phyloP scores from a whole-genome alignment of 2,113 vertebrate species.

The Tenebrosternarchus preto region DNA sequence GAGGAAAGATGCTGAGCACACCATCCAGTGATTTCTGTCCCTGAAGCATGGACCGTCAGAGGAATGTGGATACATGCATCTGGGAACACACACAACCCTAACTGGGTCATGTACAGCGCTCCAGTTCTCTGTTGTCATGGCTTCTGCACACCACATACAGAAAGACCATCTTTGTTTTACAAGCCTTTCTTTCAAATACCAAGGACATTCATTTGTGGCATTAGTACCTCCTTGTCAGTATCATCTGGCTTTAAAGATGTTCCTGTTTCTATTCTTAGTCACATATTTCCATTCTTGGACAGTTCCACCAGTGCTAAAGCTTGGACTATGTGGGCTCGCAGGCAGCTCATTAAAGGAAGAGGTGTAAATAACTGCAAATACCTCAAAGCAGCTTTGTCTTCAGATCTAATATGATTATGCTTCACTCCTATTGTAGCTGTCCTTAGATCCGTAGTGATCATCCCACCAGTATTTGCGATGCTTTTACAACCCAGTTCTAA shows the following conservation, averaged over 20 bases:
- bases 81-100: slow-evolving; percentile 47
- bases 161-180: slow-evolving; percentile 5
- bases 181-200: not conserved
- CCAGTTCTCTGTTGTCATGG: slow-evolving; percentile 3
- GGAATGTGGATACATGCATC: slow-evolving; percentile 43
- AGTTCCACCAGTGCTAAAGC: not conserved
- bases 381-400: not conserved
- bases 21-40: slow-evolving; percentile 13
- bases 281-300: not conserved
- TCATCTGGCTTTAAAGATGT: not conserved
- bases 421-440: not conserved
- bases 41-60: slow-evolving; percentile 32
- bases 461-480: too few species aligned
- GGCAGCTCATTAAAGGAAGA: not conserved
- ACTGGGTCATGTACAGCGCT: slow-evolving; percentile 49
- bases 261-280: slow-evolving; percentile 12
- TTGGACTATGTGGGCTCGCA: not conserved
- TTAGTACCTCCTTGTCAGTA: not conserved
- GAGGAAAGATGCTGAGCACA: not conserved
- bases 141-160: not conserved
- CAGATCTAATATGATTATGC: not conserved
- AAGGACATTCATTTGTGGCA: not conserved
- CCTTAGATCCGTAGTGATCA: not conserved
- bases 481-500: too few species aligned
- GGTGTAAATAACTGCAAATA: not conserved